Conservation (phyloP, 2,797 vertebrate genomes). For the Microhierax caerulescens region DNA sequence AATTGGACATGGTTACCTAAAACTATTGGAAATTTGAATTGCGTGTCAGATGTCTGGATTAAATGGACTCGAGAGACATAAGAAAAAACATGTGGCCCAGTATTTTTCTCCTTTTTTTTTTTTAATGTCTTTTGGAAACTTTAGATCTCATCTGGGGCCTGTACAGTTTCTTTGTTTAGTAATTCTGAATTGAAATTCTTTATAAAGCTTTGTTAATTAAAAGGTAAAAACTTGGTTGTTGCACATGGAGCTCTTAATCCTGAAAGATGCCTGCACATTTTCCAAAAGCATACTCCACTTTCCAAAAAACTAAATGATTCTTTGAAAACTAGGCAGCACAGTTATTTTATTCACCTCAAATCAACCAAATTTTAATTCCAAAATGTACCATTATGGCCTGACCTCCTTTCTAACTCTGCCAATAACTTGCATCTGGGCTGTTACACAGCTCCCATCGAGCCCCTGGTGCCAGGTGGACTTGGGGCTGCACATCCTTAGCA, state of each 20-base stretch:
- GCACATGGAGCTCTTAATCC: conserved; percentile 10
- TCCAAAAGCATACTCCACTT: conserved; percentile 19
- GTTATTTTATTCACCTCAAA: conserved; percentile 39
- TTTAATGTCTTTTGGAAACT: conserved; percentile 56
- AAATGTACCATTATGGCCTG: neutral
- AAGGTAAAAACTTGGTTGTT: conserved; percentile 46
- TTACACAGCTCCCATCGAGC: neutral
- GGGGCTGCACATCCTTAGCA: neutral
- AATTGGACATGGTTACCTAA: conserved; percentile 74
- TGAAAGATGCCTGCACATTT: conserved; percentile 9
- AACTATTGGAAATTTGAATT: conserved; percentile 74
- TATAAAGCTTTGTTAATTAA: conserved; percentile 62
- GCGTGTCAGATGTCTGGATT: conserved; percentile 71
- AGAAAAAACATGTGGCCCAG: conserved; percentile 61
- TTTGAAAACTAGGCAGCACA: conserved; percentile 11
- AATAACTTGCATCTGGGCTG: neutral
- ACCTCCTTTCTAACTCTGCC: neutral
- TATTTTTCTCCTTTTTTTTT: conserved; percentile 55
- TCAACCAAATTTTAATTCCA: neutral
- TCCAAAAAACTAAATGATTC: conserved; percentile 24
- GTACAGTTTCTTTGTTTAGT: conserved; percentile 63
- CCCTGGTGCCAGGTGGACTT: neutral
- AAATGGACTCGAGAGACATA: conserved; percentile 69
- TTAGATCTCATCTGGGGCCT: conserved; percentile 58
- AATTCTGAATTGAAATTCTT: conserved; percentile 60